Evolutionary conservation across 2,888 invertebrate species (phyloP), one percentile per base, ranked within the genome.

Genomic region (Hypena proboscidalis): DNA sequence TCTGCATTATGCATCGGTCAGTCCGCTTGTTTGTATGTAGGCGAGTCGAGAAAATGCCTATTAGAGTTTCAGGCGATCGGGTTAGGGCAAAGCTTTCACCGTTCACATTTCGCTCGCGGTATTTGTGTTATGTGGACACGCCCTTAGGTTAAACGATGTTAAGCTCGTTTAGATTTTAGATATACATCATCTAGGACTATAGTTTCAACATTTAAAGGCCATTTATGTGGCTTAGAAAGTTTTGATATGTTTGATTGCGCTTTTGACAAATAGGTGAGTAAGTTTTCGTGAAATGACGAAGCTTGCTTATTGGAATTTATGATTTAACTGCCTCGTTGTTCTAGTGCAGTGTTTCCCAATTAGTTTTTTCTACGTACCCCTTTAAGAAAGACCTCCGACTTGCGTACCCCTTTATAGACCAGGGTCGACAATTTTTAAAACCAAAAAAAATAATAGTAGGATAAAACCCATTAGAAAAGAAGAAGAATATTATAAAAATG

Each of bases 11-110:
- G 31, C 17, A 30, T 9, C 38, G 44, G 39, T 41, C 44, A 50
- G 39, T 51, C 39, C 14, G 11, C 13, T 26, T 37, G 39, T 58
- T 58, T 59, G 63, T 63, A 69, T 62, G 57, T 51, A 63, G 54
- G 41, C 49, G 44, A 49, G 41, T 38, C 32, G 42, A 67, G 64
- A 59, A 67, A 63, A 64, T 57, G 49, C 49, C 56, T 38, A 51
- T 57, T 57, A 81, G 77, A 77, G 80, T 85, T 88, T 85, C 79
- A 87, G 84, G 70, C 74, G 73, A 77, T 73, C 73, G 70, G 69
- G 70, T 68, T 51, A 55, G 65, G 67, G 65, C 79, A 69, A 68
- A 54, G 87, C 87, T 88, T 88, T 88, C 89, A 81, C 87, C 87
- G 75, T 77, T 84, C 80, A 80, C 75, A 74, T 82, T 80, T 77